Conservation (phyloP, 2,113 vertebrate species). For the Leucosticte australis region DNA sequence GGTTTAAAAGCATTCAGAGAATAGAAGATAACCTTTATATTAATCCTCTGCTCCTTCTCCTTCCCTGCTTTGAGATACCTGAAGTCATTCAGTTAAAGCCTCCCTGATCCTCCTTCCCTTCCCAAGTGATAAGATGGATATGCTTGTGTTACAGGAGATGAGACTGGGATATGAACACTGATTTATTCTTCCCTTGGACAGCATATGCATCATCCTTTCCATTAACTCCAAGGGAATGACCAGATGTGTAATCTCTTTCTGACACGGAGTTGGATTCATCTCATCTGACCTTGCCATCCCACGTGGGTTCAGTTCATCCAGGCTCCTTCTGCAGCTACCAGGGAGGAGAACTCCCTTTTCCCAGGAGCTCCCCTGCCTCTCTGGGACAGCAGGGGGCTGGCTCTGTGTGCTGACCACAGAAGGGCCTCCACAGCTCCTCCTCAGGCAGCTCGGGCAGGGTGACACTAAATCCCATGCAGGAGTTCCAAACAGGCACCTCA, state of each 20-base stretch:
- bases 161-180: conserved; percentile 14
- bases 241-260: neutral
- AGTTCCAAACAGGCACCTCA: neutral
- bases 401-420: neutral
- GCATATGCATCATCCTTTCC: conserved; percentile 28
- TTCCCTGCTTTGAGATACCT: neutral
- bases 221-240: conserved; percentile 20
- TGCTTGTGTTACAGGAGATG: neutral
- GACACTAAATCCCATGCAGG: neutral
- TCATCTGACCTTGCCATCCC: conserved; percentile 9
- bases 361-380: neutral
- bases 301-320: neutral
- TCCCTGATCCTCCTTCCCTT: conserved; percentile 17
- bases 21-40: neutral
- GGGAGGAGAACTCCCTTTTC: neutral
- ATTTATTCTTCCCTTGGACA: conserved; percentile 43
- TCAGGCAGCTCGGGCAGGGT: neutral
- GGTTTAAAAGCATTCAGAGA: neutral
- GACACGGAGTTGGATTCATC: neutral
- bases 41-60: neutral
- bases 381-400: neutral
- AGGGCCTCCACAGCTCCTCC: neutral
- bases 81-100: conserved; percentile 9
- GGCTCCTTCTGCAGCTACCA: neutral
- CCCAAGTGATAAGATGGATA: neutral